A percentile compares a stretch with the other conserved stretches of the same genome.
These are phyloP conservation scores for Congeria kusceri DNA, from an alignment of 2,888 invertebrate species.

Conservation along the genomic window DNA sequence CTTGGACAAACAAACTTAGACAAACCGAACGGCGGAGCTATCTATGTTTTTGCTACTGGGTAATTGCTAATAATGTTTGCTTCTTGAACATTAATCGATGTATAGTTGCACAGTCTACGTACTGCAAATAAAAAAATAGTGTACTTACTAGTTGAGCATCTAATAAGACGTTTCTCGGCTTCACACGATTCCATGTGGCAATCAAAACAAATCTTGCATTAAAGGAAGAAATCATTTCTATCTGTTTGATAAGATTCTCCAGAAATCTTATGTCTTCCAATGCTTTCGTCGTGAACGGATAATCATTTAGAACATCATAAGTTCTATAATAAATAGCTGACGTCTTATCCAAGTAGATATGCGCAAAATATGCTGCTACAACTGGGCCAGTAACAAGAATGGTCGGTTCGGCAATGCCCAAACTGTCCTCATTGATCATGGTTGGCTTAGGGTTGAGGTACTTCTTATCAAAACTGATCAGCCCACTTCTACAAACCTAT, in stretches of 20 bases:
- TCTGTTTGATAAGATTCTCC: conserved; percentile 1
- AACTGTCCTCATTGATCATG: neutral
- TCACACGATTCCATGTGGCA: conserved; percentile 11
- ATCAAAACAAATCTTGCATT: conserved; percentile 21
- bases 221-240: neutral
- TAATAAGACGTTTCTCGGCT: neutral
- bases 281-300: neutral
- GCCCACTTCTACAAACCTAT: conserved; percentile 10
- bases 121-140: too few species aligned
- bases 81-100: too few species aligned
- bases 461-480: neutral
- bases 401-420: neutral
- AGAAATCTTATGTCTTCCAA: neutral
- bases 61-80: too few species aligned
- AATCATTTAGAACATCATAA: conserved; percentile 12
- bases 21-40: too few species aligned
- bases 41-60: too few species aligned
- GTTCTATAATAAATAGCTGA: conserved; percentile 10
- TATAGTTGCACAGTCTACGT: too few species aligned
- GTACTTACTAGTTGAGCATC: neutral
- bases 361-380: conserved; percentile 8
- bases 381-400: neutral
- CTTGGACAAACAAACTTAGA: too few species aligned
- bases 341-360: neutral
- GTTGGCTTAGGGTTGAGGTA: conserved; percentile 15